A percentile compares a stretch with the other conserved stretches of the same genome.
These are phyloP conservation scores for Sanderia malayensis DNA, from an alignment of 30 jellyfish, hydroid and myxozoan genomes.

Conservation along the genomic window DNA sequence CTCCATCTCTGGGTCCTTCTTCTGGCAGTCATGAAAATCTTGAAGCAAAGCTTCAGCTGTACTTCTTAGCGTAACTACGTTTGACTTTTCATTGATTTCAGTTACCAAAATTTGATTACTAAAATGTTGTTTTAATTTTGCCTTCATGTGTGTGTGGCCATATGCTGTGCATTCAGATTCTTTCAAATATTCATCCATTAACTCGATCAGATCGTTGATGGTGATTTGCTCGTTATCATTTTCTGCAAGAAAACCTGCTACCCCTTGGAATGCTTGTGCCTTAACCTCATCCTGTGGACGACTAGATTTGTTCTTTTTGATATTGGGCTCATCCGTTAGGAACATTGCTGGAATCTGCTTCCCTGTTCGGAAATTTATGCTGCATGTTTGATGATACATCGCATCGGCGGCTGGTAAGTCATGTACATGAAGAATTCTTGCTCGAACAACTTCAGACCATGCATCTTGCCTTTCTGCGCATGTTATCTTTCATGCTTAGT, in stretches of 20 bases:
- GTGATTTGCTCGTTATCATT: constrained; percentile 13
- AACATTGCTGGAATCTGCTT: constrained; percentile 4
- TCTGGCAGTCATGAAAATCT: constrained; percentile 19
- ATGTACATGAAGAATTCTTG: constrained; percentile 11
- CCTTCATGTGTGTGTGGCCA: constrained; percentile 27
- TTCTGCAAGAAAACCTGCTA: constrained; percentile 12
- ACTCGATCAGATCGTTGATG: constrained; percentile 3
- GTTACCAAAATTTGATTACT: constrained; percentile 16
- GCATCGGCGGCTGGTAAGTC: constrained; percentile 48
- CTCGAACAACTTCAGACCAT: constrained; percentile 13
- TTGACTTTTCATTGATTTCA: constrained; percentile 26
- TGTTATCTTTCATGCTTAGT: constrained; percentile 1
- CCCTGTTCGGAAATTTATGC: constrained; percentile 14
- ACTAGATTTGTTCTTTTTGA: not conserved
- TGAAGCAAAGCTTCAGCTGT: constrained; percentile 21
- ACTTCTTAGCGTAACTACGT: constrained; percentile 23
- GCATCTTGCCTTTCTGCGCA: constrained; percentile 16
- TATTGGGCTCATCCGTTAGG: constrained; percentile 8
- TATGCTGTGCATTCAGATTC: constrained; percentile 12
- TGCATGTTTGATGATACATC: constrained; percentile 28
- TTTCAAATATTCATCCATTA: constrained; percentile 9
- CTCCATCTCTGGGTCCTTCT: constrained; percentile 1
- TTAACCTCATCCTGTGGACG: constrained; percentile 17
- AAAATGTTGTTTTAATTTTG: constrained; percentile 19
- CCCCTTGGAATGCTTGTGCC: constrained; percentile 9